These are phyloP conservation scores for Ctenomys sociabilis DNA, from an alignment of 2,113 vertebrate genomes.

Conservation along the genomic window DNA sequence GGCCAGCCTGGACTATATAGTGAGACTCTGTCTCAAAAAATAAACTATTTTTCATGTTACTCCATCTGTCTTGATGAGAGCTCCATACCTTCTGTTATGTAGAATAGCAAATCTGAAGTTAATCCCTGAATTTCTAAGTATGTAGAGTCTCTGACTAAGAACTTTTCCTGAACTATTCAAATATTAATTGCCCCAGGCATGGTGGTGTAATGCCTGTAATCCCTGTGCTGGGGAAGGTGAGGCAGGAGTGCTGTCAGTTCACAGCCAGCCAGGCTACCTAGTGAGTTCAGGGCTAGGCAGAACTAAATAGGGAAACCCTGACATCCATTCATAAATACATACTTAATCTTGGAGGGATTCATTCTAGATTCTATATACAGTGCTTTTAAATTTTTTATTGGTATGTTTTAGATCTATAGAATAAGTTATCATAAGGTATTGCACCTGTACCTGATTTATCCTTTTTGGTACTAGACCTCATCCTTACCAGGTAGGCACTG, in stretches of 20 bases:
- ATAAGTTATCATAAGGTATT: background rate
- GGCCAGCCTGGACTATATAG: background rate
- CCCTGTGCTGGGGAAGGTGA: background rate
- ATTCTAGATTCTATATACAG: background rate
- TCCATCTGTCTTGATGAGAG: background rate
- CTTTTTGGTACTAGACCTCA: too few species aligned
- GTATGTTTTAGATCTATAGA: background rate
- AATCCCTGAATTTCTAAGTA: background rate
- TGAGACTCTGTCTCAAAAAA: background rate
- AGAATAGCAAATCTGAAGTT: background rate
- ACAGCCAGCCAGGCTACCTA: background rate
- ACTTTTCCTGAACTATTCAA: background rate
- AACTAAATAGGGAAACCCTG: background rate
- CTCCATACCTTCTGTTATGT: background rate
- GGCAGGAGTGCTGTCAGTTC: background rate
- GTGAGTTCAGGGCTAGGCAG: too few species aligned
- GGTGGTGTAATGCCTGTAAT: background rate
- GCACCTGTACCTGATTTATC: background rate
- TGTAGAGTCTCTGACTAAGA: background rate
- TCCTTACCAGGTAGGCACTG: too few species aligned
- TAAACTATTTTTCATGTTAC: background rate
- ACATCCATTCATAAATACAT: background rate
- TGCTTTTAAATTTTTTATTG: background rate
- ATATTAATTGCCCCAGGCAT: background rate
- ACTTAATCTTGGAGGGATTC: background rate